Percentiles rank a stretch among this genome's conserved stretches.
Conservation (phyloP, 2,888 invertebrate genomes). For the Calameuta filiformis region DNA sequence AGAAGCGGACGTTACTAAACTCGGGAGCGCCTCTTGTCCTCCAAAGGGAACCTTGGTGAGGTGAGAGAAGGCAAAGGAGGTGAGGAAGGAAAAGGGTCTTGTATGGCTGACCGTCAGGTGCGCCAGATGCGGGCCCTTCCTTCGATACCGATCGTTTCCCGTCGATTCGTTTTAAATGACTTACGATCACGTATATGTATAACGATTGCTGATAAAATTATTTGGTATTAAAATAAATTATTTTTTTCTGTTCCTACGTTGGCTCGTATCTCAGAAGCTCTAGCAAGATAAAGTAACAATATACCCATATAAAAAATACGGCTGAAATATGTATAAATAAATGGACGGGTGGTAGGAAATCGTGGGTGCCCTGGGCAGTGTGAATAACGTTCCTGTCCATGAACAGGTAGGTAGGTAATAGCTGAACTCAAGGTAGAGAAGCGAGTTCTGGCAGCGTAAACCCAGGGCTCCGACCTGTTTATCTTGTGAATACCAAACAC, state of each 20-base stretch:
- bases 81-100: constrained; percentile 24
- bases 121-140: constrained; percentile 58
- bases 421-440: not conserved
- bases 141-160: constrained; percentile 60
- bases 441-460: constrained; percentile 2
- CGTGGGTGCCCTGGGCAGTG: not conserved
- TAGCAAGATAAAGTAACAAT: too few species aligned
- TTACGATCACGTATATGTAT: not conserved
- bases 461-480: constrained; percentile 46
- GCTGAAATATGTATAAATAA: not conserved
- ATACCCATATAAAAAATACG: not conserved
- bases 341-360: not conserved
- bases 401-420: not conserved
- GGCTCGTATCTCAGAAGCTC: not conserved
- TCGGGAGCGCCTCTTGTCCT: constrained; percentile 23
- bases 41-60: not conserved
- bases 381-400: not conserved
- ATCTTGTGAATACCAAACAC: constrained; percentile 65
- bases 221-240: not conserved
- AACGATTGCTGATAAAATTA: not conserved
- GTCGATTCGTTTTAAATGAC: constrained; percentile 51
- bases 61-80: constrained; percentile 7
- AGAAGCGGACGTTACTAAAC: constrained; percentile 62
- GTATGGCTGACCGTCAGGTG: constrained; percentile 58
- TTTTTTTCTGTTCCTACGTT: not conserved